phyloP scores from a whole-genome alignment of 53 echinoderm and acorn worm genomes.

The Luidia sarsii region DNA sequence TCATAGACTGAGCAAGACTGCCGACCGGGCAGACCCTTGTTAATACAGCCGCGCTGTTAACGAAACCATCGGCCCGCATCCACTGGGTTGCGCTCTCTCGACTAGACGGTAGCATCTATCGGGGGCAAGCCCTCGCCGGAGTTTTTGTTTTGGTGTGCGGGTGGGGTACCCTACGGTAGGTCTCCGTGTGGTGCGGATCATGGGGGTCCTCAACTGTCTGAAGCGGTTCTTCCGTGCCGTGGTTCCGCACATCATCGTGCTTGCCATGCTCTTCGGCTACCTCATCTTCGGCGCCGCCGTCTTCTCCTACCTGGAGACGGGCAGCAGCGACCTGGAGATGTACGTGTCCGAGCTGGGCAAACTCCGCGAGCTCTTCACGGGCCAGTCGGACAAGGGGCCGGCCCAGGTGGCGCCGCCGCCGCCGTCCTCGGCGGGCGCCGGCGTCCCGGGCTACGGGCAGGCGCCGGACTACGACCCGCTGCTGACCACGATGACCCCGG shows the following conservation, averaged over 20 bases:
- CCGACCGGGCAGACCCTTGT: too few relatives aligned
- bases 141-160: too few relatives aligned
- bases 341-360: constrained; percentile 22
- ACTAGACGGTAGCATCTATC: too few relatives aligned
- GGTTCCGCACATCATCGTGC: constrained; percentile 58
- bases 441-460: too few relatives aligned
- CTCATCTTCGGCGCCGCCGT: constrained; percentile 62
- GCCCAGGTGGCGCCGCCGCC: too few relatives aligned
- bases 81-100: too few relatives aligned
- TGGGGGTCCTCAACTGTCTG: constrained; percentile 4
- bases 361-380: not conserved
- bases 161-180: not conserved
- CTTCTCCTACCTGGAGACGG: constrained; percentile 54
- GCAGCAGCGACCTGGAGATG: constrained; percentile 16
- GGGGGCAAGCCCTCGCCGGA: too few relatives aligned
- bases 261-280: constrained; percentile 53
- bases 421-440: too few relatives aligned
- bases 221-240: constrained; percentile 49
- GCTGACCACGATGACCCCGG: not conserved
- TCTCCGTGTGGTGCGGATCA: not conserved
- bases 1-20: too few relatives aligned
- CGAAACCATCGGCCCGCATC: not conserved
- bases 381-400: too few relatives aligned
- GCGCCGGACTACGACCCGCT: not conserved
- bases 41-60: not conserved